These are phyloP conservation scores for Drosophila infuscata DNA, from an alignment of 2,888 invertebrate genomes.

Conservation along the genomic window DNA sequence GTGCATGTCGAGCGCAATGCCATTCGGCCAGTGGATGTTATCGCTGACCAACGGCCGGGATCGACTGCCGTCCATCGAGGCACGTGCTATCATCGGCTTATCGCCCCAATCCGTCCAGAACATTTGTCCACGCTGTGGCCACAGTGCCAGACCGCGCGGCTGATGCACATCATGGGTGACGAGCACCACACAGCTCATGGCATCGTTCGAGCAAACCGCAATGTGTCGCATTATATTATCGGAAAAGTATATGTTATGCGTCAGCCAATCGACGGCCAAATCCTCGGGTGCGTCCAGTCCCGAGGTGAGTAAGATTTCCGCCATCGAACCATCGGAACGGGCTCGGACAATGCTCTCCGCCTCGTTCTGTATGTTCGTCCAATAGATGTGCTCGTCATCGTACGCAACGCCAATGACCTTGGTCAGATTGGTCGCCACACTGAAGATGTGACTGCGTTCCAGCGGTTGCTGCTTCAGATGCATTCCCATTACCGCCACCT, in stretches of 20 bases:
- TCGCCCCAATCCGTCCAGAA: slow-evolving; percentile 97
- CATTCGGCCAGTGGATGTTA: slow-evolving; percentile 92
- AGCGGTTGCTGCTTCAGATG: slow-evolving; percentile 86
- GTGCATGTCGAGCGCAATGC: slow-evolving; percentile 92
- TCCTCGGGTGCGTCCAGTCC: slow-evolving; percentile 91
- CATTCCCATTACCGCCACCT: slow-evolving; percentile 88
- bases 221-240: slow-evolving; percentile 90
- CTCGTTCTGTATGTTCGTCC: slow-evolving; percentile 90
- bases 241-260: slow-evolving; percentile 92
- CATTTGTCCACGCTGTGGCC: slow-evolving; percentile 91
- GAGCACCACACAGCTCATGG: slow-evolving; percentile 88
- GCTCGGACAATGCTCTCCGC: slow-evolving; percentile 90
- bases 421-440: slow-evolving; percentile 86
- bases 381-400: slow-evolving; percentile 90
- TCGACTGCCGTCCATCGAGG: slow-evolving; percentile 94
- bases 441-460: slow-evolving; percentile 63
- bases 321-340: slow-evolving; percentile 87
- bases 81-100: slow-evolving; percentile 90
- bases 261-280: slow-evolving; percentile 91
- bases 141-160: slow-evolving; percentile 89
- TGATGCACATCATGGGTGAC: slow-evolving; percentile 87
- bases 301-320: slow-evolving; percentile 87
- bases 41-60: slow-evolving; percentile 87
- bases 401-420: slow-evolving; percentile 89
- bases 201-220: slow-evolving; percentile 90